A percentile compares a stretch with the other conserved stretches of the same genome.
Evolutionary conservation across 2,888 invertebrate genomes (phyloP).

Genomic region (Cancer borealis): DNA sequence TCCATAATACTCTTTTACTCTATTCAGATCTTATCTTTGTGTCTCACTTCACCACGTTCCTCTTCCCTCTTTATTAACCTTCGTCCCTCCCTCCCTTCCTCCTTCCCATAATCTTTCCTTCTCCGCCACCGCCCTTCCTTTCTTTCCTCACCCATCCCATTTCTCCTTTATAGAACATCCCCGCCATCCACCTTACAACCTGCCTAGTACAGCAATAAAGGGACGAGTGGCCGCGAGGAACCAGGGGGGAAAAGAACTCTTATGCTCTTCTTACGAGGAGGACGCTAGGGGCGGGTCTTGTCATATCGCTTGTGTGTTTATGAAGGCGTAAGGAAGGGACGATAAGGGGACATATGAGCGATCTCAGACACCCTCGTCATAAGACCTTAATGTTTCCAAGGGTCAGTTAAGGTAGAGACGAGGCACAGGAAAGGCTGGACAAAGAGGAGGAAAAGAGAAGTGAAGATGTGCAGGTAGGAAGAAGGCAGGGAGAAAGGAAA

Average conservation of each 20-base stretch:
- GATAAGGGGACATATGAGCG: conserved; percentile 42
- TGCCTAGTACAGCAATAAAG: conserved; percentile 51
- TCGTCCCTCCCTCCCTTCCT: background rate
- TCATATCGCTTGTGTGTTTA: background rate
- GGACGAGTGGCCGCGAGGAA: background rate
- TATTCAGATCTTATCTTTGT: conserved; percentile 4
- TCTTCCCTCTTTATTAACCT: background rate
- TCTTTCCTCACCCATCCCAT: conserved; percentile 31
- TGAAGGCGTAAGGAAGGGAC: conserved; percentile 35
- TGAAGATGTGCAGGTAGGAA: background rate
- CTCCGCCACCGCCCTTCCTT: background rate
- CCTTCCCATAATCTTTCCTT: background rate
- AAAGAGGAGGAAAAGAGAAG: background rate
- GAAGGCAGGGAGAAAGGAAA: conserved; percentile 18
- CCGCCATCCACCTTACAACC: conserved; percentile 5
- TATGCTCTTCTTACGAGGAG: background rate
- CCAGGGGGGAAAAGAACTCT: conserved; percentile 30
- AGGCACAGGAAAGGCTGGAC: background rate
- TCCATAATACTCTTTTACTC: background rate
- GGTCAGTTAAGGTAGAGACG: conserved; percentile 23
- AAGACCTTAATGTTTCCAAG: conserved; percentile 8
- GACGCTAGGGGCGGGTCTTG: background rate
- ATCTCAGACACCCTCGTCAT: conserved; percentile 23
- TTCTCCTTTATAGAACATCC: conserved; percentile 13
- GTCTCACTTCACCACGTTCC: conserved; percentile 21